These are phyloP conservation scores for Avahi laniger DNA, from an alignment of 2,797 vertebrate genomes.

Conservation along the genomic window DNA sequence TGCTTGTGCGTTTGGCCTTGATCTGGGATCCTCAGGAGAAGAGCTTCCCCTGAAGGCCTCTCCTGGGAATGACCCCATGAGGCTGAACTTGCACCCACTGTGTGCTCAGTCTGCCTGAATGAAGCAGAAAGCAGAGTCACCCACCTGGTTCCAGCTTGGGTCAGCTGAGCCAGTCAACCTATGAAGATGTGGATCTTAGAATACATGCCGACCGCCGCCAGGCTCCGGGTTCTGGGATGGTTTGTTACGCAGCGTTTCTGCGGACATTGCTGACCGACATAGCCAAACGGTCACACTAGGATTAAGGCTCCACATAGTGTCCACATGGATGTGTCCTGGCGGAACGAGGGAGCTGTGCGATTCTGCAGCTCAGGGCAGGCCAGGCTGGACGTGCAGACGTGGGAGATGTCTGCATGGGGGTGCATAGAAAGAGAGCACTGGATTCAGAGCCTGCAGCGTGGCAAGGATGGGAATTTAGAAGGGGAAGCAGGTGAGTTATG, in stretches of 20 bases:
- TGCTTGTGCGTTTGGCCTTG: rapidly evolving
- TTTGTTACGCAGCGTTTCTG: background rate
- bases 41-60: no score
- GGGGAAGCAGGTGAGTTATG: background rate
- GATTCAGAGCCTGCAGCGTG: background rate
- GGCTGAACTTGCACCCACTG: background rate
- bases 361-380: background rate
- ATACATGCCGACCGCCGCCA: rapidly evolving
- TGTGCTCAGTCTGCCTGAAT: background rate
- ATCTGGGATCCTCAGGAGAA: background rate
- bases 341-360: background rate
- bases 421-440: background rate
- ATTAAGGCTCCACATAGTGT: no score
- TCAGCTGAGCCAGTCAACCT: background rate
- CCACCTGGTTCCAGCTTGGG: background rate
- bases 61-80: background rate
- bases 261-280: background rate
- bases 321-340: rapidly evolving
- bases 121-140: background rate
- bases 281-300: rapidly evolving
- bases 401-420: background rate
- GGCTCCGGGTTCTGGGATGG: no score
- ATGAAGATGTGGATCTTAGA: background rate
- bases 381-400: background rate
- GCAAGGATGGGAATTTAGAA: background rate